These are phyloP conservation scores for Poecile montanus DNA, from an alignment of 2,797 vertebrate genomes.

Conservation along the genomic window DNA sequence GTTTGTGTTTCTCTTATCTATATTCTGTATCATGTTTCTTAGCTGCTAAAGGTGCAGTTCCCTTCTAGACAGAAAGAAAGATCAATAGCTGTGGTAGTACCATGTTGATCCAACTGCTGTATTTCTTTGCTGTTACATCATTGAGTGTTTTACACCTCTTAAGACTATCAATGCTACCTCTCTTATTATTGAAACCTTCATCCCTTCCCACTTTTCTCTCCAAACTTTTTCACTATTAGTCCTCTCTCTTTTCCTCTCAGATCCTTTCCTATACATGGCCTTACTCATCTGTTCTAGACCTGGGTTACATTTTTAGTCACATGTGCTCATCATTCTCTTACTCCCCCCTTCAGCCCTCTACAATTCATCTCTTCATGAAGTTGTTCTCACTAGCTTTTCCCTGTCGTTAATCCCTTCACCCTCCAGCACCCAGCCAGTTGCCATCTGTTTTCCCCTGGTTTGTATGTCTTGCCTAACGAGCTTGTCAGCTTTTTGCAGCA, in stretches of 20 bases:
- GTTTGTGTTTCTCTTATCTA: background rate
- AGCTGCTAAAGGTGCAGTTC: background rate
- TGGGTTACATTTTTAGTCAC: background rate
- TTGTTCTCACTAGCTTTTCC: background rate
- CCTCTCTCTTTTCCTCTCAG: background rate
- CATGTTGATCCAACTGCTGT: background rate
- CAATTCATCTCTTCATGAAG: background rate
- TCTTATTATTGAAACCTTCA: background rate
- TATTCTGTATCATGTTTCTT: background rate
- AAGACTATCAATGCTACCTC: background rate
- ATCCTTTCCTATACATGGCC: background rate
- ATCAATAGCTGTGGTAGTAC: background rate
- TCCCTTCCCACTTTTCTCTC: background rate
- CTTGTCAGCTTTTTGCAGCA: background rate
- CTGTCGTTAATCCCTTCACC: background rate
- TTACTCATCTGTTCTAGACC: background rate
- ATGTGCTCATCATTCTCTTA: background rate
- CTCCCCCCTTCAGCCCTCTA: background rate
- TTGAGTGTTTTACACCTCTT: background rate
- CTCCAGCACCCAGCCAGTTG: background rate
- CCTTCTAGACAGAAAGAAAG: background rate
- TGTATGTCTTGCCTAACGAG: conserved; percentile 4
- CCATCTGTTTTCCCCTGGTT: background rate
- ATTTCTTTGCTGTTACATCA: background rate
- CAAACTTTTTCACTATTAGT: background rate